Evolutionary conservation across 1,140 invertebrate species (phyloP).

Genomic region (Maconellicoccus hirsutus): DNA sequence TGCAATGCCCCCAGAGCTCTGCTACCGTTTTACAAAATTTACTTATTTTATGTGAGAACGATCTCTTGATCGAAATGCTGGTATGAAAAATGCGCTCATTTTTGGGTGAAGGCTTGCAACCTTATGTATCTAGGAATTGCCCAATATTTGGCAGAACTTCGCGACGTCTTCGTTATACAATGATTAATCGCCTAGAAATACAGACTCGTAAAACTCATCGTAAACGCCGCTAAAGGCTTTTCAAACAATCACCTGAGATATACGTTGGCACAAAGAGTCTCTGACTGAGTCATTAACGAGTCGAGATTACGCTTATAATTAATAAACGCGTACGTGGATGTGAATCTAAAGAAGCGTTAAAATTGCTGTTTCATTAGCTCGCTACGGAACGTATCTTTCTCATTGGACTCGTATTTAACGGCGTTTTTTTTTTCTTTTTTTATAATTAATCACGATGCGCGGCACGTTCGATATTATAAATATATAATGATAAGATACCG

Average conservation of each 20-base stretch:
- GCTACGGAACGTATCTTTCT: background rate
- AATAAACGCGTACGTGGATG: background rate
- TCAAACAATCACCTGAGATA: background rate
- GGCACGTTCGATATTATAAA: background rate
- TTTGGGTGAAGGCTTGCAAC: no score
- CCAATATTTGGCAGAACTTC: no score
- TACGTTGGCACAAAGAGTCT: background rate
- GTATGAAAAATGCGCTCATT: no score
- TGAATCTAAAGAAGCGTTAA: background rate
- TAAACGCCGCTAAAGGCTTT: background rate
- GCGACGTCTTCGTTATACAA: no score
- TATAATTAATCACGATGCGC: conserved; percentile 3
- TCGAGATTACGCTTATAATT: background rate
- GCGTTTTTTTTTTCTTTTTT: background rate
- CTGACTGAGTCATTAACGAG: background rate
- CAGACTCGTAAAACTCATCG: background rate
- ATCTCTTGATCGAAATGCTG: no score
- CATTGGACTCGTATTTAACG: background rate
- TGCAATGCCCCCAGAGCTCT: no score
- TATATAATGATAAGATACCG: background rate
- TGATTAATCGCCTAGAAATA: no score
- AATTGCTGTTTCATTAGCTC: background rate
- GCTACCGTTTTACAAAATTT: no score
- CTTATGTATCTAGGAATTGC: no score
- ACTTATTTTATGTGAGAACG: no score